Evolutionary conservation across 2,888 invertebrate species (phyloP).

Genomic region (Drosophila anomalipes): DNA sequence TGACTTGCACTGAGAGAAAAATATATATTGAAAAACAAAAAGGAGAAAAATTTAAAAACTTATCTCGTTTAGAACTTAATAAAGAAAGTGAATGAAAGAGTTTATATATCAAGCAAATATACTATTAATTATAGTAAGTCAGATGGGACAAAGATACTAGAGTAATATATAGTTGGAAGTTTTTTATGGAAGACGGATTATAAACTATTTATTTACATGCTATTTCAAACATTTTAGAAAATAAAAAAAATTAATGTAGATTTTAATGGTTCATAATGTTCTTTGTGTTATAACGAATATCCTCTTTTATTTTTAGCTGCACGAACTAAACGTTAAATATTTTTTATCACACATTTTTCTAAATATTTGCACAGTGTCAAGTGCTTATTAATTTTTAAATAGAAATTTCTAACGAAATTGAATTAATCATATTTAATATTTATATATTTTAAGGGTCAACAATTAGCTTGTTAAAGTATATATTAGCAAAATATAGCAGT

Average conservation of each 20-base stretch:
- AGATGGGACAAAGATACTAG: no score
- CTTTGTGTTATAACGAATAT: no score
- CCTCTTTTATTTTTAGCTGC: no score
- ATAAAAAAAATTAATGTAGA: no score
- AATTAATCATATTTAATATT: background rate
- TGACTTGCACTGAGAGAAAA: slow-evolving; percentile 47
- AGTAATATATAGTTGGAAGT: no score
- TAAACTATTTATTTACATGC: background rate
- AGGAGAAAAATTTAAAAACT: background rate
- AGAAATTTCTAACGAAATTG: background rate
- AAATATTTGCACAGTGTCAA: background rate
- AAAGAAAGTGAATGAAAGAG: background rate
- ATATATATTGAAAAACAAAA: background rate
- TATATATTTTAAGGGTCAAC: background rate
- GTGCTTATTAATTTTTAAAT: background rate
- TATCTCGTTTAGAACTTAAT: no score
- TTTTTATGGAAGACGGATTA: background rate
- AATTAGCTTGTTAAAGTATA: background rate
- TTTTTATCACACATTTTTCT: background rate
- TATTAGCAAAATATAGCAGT: slow-evolving; percentile 1
- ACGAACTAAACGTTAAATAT: no score
- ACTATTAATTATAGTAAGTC: background rate
- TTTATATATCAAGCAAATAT: background rate
- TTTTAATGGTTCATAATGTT: no score
- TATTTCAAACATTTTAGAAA: no score